A percentile compares a stretch with the other conserved stretches of the same genome.
These are phyloP conservation scores for Leptoteleia sp. DNA, from an alignment of 1,140 invertebrate genomes.

Conservation along the genomic window DNA sequence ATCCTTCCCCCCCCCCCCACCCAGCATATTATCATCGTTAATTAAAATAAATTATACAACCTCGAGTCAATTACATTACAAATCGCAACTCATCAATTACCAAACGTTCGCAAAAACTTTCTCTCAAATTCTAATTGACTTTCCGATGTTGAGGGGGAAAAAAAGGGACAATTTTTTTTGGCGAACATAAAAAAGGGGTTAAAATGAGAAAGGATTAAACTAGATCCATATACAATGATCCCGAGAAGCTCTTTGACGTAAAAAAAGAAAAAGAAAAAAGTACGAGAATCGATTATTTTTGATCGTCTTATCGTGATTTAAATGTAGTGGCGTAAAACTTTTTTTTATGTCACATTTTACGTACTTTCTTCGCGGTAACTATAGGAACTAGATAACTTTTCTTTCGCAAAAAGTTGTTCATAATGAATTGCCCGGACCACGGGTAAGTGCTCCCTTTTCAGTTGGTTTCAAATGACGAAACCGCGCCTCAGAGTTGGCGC, in stretches of 20 bases:
- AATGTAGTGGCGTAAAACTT: conserved; percentile 48
- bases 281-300: conserved; percentile 55
- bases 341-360: conserved; percentile 46
- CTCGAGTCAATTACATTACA: conserved; percentile 24
- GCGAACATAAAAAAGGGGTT: background rate
- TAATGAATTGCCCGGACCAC: conserved; percentile 39
- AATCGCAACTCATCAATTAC: conserved; percentile 22
- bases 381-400: conserved; percentile 41
- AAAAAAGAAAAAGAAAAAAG: no score
- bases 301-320: conserved; percentile 43
- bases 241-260: conserved; percentile 8
- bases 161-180: no score
- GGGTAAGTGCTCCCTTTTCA: conserved; percentile 2
- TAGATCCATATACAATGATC: conserved; percentile 40
- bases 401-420: conserved; percentile 39
- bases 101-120: conserved; percentile 16
- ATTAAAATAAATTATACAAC: no score
- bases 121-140: conserved; percentile 39
- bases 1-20: no score
- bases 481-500: conserved; percentile 5
- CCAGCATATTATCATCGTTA: no score
- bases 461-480: conserved; percentile 22
- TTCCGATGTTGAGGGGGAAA: conserved; percentile 16
- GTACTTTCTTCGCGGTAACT: conserved; percentile 40
- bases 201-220: conserved; percentile 27